Base-by-base conservation (phyloP, 35 echinoderm and acorn worm species). In the Diadema setosum region DNA sequence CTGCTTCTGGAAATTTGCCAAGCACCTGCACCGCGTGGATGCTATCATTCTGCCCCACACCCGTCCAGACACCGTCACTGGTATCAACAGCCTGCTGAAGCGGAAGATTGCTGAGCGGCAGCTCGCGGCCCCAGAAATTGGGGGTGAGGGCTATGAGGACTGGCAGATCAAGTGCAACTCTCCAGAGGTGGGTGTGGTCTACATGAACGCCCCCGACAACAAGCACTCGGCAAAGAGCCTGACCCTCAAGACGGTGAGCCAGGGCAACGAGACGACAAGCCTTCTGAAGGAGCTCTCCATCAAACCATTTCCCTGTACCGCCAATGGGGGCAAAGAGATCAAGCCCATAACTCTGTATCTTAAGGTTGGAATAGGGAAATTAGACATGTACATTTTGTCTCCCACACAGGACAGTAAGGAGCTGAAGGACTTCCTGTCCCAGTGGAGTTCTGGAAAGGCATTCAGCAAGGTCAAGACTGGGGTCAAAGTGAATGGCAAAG, bases 1-100 rank as follows among this genome's bases (percentile, higher is more conserved):
- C 34, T 94, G 92, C 86, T 99, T 99, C 64, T 99, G 96, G 96
- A 99, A 99, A 56, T 99, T 99, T 92, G 96, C 96, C 23, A 99
- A 99, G 78, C 96, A 99, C 42, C 56, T 99, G 46, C 90, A 94
- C 45, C 43, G 96, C 81, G 83, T 99, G 20, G 96, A 99, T 94
- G 96, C 96, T 37, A 83, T 99, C 33, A 82, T 99, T 30, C 60
- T 91, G 58, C 96, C 92, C 6, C 89, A 92, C 42, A 85, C 94
- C 85, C 81, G 88, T 56, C 96, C 96, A 6, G 93, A 99, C 58
- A 87, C 88, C 20, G 81, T 99, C 12, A 73, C 90, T 21, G 96
- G 96, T 40, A 87, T 99, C 31, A 99, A 94, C 86, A 99, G 96
- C 55, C 84, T 99, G 16, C 83, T 99, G 33, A 83, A 83, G 76